Base-by-base conservation (phyloP, 2,797 vertebrate genomes). In the Eulemur albifrons region DNA sequence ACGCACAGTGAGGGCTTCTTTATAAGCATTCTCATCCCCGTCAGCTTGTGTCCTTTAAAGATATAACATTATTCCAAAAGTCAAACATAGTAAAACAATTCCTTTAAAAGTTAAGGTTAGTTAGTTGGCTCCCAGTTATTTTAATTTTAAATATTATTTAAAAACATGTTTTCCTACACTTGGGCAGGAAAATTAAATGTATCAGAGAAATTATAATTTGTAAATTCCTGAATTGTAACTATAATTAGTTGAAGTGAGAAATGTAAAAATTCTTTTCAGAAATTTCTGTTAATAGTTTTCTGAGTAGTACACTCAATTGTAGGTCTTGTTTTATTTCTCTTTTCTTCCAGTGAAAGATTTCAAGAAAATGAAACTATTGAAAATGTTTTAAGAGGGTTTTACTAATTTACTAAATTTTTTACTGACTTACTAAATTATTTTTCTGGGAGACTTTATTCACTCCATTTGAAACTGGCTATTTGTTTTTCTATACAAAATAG, bases 101-200 rank as follows among this genome's bases (percentile, higher is more conserved):
- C 35, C 79, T 59, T n/a, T 61, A 79, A 95, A 95, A 93, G 25
- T 77, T 14, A 83, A 67, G 57, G 32, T 75, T 63, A 52, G 35
- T 75, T 76, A 50, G 40, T 84, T 79, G 63, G 30, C 35, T 88
- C 10, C 57, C 35, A 88, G 50, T 57, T 91, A 84, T 79, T 70
- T 70, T 73, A 90, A 43, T 87, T 57, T 50, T 67, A 25, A 63
- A 52, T 85, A 81, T 63, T 90, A 54, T 73, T 84, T 94, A 88
- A 73, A 92, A 91, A 52, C 23, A 40, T 54, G 6, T 65, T 83
- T 79, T 61, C 13, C 15, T 43, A 27, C 14, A 92, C 30, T 69
- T 95, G 54, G 79, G 27, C 48, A 92, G 43, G 30, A 48, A 70
- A 92, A 52, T 91, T 45, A 88, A 85, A 81, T 94, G 20, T 84